These are phyloP conservation scores for Dendrolimus pini DNA, from an alignment of 2,888 invertebrate species.

Conservation along the genomic window DNA sequence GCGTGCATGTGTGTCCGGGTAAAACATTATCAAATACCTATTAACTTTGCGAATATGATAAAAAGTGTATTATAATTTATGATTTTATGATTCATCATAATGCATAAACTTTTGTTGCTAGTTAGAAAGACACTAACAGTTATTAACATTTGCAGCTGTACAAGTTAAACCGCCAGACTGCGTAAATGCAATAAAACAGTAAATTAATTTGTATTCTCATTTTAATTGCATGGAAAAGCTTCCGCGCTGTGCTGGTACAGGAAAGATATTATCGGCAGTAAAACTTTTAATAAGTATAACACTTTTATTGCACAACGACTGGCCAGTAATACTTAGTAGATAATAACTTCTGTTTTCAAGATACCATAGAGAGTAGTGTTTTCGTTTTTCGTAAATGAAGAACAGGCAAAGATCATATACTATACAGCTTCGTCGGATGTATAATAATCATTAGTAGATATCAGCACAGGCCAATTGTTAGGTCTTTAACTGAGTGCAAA, in stretches of 20 bases:
- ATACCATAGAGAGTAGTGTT: not conserved
- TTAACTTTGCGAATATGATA: slow-evolving; percentile 4
- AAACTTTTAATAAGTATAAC: slow-evolving; percentile 16
- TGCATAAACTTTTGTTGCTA: not conserved
- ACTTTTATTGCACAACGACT: slow-evolving; percentile 5
- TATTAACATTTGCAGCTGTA: slow-evolving; percentile 3
- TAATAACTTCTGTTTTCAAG: not conserved
- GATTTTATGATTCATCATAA: slow-evolving; percentile 1
- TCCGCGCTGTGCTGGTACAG: slow-evolving; percentile 16
- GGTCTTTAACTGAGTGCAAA: no score
- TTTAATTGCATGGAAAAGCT: slow-evolving; percentile 23
- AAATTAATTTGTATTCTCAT: slow-evolving; percentile 12
- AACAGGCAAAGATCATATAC: no score
- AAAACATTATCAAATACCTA: not conserved
- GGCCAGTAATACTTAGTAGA: not conserved
- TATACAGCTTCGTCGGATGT: no score
- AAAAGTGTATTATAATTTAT: not conserved
- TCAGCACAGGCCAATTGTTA: no score
- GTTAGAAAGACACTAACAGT: not conserved
- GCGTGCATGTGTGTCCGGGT: no score
- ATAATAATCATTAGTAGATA: no score
- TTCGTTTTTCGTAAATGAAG: no score
- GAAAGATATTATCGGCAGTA: slow-evolving; percentile 39
- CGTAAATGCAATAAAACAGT: slow-evolving; percentile 22
- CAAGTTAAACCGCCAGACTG: slow-evolving; percentile 17